Base-by-base conservation (phyloP, 2,113 vertebrate genomes). In the Garra rufa region DNA sequence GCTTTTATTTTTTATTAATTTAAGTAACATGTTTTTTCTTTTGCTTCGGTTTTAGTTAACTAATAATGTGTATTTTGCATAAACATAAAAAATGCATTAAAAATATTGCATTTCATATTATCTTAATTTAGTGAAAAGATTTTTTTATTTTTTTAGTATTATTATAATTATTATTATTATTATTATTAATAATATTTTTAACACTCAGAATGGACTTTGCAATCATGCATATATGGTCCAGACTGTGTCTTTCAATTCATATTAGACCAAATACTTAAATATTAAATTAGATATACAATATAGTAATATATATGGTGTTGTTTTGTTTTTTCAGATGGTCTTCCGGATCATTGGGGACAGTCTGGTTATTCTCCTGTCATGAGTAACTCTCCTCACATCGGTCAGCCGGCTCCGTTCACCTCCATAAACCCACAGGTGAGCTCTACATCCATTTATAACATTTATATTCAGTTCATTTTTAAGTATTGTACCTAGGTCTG, bases 371-470 rank as follows among this genome's bases (percentile, higher is more conserved):
- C 97, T 15, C 93, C 96, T 81, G 93, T 98, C 91, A 90, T 97
- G 87, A 94, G 95, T 0, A 96, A 96, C 87, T 94, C 97, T 1
- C 94, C 97, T 76, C 95, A 98, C 6, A 92, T 98, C 90, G 93
- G 92, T 0, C 95, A 96, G 85, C 88, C 96, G 30, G 86, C 94
- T 0, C 89, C 95, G 80, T 98, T 98, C 78, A 92, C 94, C 52
- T 91, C 95, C 88, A 95, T 98, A 88, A 97, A 97, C 82, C 95
- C 97, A 80, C 97, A 98, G 10, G 97, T 98, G 86, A 96, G 96
- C 90, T 94, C 34, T 4, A 34, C 34, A 5, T 34, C 34, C 34
- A 3, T 34, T 34, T 34, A 3, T 34, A 34, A 34, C n/a, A n/a
- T n/a, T n/a, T 34, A 5, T 34, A 34, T 34, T 34, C 34, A 34